Evolutionary conservation across 1,140 invertebrate genomes (phyloP), one percentile per base, ranked within the genome.

Genomic region (Ganaspis sp.): DNA sequence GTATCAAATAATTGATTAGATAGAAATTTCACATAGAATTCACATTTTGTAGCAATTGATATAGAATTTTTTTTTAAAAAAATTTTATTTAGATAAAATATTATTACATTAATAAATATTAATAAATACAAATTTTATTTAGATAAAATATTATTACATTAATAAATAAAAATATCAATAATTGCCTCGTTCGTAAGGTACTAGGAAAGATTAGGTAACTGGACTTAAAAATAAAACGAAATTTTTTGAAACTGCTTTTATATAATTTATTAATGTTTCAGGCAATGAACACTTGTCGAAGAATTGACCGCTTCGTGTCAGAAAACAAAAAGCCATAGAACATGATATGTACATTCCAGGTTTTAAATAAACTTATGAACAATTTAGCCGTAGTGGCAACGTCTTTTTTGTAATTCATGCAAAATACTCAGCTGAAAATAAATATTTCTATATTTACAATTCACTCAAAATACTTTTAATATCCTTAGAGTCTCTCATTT

Each of bases 351-450:
- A 19, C 21, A 64, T 64, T 64, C 54, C 5, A 64, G 23, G 23
- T 29, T 34, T 34, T n/a, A 49, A 49, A 15, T 49, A 4, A 49
- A 49, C 42, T 15, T 17, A 49, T 49, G 5, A 49, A 49, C 42
- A 49, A 49, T 49, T 49, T n/a, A n/a, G n/a, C n/a, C n/a, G n/a
- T n/a, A n/a, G n/a, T 58, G 53, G 53, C 23, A 64, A 29, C 54
- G 54, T 64, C 54, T 64, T 64, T 64, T 64, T 26, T 64, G 21
- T 5, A 15, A 29, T 64, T 64, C 58, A 64, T 29, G 15, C 26
- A 29, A 64, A 29, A 64, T 64, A 64, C n/a, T 64, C 58, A 64
- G 58, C 58, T 64, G 1, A 64, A 64, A 64, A 64, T 64, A 64
- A 64, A 29, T 64, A 64, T 64, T 29, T 58, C 53, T 23, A 23